phyloP scores from a whole-genome alignment of 2,113 vertebrate species.

The Lepus europaeus region DNA sequence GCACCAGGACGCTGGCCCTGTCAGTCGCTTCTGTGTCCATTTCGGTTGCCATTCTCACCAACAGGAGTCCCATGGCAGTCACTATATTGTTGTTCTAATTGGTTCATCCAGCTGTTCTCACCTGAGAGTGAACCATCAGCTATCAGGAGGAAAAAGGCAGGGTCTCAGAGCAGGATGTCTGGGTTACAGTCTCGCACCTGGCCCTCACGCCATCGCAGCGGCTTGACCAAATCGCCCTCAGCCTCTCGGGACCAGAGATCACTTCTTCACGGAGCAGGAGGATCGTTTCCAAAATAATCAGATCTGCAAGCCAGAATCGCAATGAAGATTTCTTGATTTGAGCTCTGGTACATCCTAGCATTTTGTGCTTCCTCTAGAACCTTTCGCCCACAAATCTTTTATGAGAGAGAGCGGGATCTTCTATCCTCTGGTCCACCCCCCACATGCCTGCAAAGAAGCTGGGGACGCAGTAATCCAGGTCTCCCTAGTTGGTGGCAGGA shows the following conservation, averaged over 20 bases:
- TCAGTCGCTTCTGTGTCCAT: slow-evolving; percentile 12
- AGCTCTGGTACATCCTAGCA: neutral
- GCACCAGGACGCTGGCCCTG: neutral
- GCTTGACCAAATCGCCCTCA: neutral
- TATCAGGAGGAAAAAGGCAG: neutral
- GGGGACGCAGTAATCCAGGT: no score
- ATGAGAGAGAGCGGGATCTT: no score
- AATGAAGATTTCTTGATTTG: neutral
- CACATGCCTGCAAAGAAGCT: no score
- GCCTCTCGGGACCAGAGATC: slow-evolving; percentile 5
- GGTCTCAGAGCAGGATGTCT: neutral
- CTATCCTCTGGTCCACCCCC: no score
- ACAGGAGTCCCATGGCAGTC: neutral
- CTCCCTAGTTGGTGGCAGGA: no score
- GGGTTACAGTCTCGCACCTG: neutral
- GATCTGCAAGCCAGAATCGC: slow-evolving; percentile 1
- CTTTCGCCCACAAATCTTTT: neutral
- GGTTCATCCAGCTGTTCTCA: neutral
- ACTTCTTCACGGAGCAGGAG: neutral
- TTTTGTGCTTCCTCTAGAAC: slow-evolving; percentile 27
- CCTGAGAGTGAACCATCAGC: neutral
- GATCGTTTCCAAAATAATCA: slow-evolving; percentile 20
- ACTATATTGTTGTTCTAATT: slow-evolving; percentile 1
- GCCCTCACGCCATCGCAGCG: neutral
- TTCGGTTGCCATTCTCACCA: neutral